Evolutionary conservation across 2,113 vertebrate species (phyloP).

Genomic region (Raja brachyura): DNA sequence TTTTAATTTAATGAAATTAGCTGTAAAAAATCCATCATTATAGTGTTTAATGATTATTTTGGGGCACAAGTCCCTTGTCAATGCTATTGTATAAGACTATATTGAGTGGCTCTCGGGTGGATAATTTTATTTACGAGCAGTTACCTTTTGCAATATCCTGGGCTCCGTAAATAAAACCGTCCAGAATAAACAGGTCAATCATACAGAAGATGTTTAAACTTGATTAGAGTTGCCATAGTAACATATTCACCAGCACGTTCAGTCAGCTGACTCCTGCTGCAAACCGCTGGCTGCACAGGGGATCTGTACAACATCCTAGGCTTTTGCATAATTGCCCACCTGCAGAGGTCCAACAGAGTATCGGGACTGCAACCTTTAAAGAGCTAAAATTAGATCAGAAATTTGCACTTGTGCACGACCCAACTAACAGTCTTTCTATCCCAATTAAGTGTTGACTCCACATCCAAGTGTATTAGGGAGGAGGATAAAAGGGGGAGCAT

Average conservation of each 20-base stretch:
- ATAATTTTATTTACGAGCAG: neutral
- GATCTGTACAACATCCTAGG: neutral
- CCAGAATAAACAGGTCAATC: neutral
- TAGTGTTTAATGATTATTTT: neutral
- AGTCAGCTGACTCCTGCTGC: slow-evolving; percentile 16
- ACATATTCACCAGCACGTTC: neutral
- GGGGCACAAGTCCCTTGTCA: neutral
- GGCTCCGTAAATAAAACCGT: neutral
- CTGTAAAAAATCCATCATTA: neutral
- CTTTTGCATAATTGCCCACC: neutral
- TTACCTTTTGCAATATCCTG: neutral
- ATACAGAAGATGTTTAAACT: neutral
- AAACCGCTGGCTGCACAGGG: slow-evolving; percentile 1
- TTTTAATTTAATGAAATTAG: neutral
- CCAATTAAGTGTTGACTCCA: neutral
- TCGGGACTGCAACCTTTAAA: slow-evolving; percentile 16
- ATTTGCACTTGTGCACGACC: neutral
- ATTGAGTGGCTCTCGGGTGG: neutral
- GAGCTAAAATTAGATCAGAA: slow-evolving; percentile 10
- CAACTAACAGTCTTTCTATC: neutral
- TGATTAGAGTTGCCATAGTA: neutral
- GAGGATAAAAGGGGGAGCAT: neutral
- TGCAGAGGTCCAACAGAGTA: neutral
- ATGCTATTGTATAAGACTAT: neutral
- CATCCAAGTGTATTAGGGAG: neutral